A percentile compares a stretch with the other conserved stretches of the same genome.
These are phyloP conservation scores for Byasa hedistus DNA, from an alignment of 2,888 invertebrate genomes.

Conservation along the genomic window DNA sequence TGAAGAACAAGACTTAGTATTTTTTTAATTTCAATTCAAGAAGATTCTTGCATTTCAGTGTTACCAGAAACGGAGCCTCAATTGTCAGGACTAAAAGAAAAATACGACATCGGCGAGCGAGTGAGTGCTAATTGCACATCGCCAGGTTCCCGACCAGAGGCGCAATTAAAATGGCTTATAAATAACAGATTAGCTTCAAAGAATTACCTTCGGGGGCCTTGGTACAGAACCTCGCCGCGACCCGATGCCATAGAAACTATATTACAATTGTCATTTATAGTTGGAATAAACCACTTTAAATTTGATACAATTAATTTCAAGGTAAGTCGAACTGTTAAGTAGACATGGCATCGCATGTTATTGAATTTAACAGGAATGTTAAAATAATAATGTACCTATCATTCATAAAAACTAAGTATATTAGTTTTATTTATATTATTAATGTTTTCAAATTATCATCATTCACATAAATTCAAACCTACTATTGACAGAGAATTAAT, in stretches of 20 bases:
- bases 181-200: conserved; percentile 84
- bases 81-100: conserved; percentile 86
- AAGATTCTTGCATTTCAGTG: conserved; percentile 69
- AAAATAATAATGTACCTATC: too few relatives aligned
- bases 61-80: conserved; percentile 88
- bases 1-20: too few relatives aligned
- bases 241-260: conserved; percentile 84
- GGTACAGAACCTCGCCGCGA: conserved; percentile 70
- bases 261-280: conserved; percentile 86
- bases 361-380: background rate
- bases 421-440: too few relatives aligned
- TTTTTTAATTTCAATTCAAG: background rate
- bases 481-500: too few relatives aligned
- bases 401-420: too few relatives aligned
- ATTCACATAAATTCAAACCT: too few relatives aligned
- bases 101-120: conserved; percentile 87
- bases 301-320: conserved; percentile 89
- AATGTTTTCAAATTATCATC: too few relatives aligned
- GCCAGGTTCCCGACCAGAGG: conserved; percentile 87
- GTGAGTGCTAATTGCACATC: conserved; percentile 90
- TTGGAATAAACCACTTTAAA: conserved; percentile 86
- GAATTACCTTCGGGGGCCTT: conserved; percentile 73
- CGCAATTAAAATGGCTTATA: conserved; percentile 89
- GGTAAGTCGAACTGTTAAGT: conserved; percentile 55
- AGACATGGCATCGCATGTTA: background rate